Base-by-base conservation (phyloP, 2,113 vertebrate genomes). In the Corythornis madagascariensis region DNA sequence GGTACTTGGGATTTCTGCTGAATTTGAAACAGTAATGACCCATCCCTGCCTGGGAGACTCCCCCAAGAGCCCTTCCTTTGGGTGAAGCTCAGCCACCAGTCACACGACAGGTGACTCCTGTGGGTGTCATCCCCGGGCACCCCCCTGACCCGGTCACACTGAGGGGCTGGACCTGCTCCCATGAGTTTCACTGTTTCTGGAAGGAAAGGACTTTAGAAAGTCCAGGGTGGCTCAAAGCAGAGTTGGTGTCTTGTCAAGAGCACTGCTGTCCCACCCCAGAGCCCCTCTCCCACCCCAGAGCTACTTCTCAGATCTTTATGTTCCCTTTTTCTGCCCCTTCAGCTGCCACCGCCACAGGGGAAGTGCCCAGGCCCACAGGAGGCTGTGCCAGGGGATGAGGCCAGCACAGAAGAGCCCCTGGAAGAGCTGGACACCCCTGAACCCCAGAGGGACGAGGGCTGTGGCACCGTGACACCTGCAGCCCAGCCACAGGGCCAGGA, bases 1-100 rank as follows among this genome's bases (percentile, higher is more conserved):
- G 29, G 21, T 21, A 9, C 13, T 16, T 19, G 22, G 4, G 4
- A 7, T 3, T 16, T 7, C 25, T 4, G 0, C 22, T n/a, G 3
- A 13, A 3, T 24, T 7, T 8, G 29, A 33, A 4, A 1, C 0
- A 0, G 0, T 3, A 3, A 4, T 48, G 25, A 1, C 6, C 0
- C 1, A 12, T 45, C 20, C 4, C 8, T 2, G 40, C 21, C 29
- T 3, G 10, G 2, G 2, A 4, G 31, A 2, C 18, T 40, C 16
- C 16, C 60, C 24, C 0, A 8, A 5, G n/a, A 5, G 38, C 63
- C 21, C 43, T 16, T 21, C 9, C 50, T n/a, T 21, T 0, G 2
- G 33, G 12, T 3, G 57, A 26, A 59, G 57, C 35, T 65, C 57
- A 4, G 61, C 19, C 31, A 4, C 40, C 2, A 1, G 25, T 9